Conservation (phyloP, 2,797 vertebrate species). For the Ctenopoma kingsleyae region DNA sequence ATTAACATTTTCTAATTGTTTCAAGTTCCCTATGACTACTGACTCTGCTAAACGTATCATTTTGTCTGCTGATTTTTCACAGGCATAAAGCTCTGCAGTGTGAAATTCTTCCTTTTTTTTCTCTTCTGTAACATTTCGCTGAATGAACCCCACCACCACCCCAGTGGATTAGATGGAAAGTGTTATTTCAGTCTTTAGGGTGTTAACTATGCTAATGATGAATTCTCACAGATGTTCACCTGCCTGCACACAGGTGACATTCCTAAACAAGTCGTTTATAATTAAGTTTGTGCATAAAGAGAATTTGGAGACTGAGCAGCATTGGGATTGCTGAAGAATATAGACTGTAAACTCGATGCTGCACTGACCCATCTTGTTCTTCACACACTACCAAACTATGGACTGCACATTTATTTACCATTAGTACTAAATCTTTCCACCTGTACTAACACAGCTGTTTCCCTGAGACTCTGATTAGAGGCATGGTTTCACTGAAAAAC, state of each 20-base stretch:
- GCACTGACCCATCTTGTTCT: background rate
- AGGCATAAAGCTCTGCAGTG: background rate
- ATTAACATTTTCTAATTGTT: conserved; percentile 8
- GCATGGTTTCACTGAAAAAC: conserved; percentile 51
- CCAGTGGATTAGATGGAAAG: no score
- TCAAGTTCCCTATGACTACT: background rate
- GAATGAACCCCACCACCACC: background rate
- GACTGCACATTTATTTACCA: conserved; percentile 11
- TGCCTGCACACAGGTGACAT: no score
- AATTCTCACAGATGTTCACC: no score
- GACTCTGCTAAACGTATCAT: background rate
- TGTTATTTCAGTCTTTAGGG: no score
- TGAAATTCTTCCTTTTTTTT: background rate
- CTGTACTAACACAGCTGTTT: conserved; percentile 67
- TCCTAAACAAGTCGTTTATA: no score
- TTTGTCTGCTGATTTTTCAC: background rate
- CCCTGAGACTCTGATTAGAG: conserved; percentile 58
- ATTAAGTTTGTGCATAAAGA: no score
- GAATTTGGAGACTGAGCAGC: no score
- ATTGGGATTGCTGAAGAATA: background rate
- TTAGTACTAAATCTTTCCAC: conserved; percentile 25
- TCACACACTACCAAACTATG: background rate
- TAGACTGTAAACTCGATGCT: background rate
- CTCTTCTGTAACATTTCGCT: background rate
- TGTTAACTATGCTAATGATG: no score